Percentiles rank a stretch among this genome's conserved stretches.
Evolutionary conservation across 2,888 invertebrate genomes (phyloP).

Genomic region (Carcina quercana): DNA sequence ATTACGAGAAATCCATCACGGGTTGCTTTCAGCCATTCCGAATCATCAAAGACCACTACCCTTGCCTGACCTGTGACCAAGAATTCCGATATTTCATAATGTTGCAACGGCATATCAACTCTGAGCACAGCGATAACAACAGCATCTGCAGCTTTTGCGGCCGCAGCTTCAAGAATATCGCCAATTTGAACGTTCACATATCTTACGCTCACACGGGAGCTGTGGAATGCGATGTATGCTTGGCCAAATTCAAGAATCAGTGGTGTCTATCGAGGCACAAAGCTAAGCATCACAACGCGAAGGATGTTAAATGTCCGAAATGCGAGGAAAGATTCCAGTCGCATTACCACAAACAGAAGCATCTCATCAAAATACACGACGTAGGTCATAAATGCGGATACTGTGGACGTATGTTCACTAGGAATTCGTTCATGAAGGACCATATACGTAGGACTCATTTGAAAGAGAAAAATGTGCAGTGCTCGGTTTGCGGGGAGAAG

Average conservation of each 20-base stretch:
- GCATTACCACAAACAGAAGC: slow-evolving; percentile 67
- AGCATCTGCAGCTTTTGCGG: slow-evolving; percentile 62
- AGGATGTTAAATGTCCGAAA: slow-evolving; percentile 53
- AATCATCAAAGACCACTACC: slow-evolving; percentile 52
- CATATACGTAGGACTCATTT: slow-evolving; percentile 59
- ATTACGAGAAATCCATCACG: slow-evolving; percentile 45
- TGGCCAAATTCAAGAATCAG: slow-evolving; percentile 49
- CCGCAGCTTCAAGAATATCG: slow-evolving; percentile 42
- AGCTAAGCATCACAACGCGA: slow-evolving; percentile 52
- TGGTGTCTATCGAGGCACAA: slow-evolving; percentile 53
- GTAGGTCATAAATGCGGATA: slow-evolving; percentile 55
- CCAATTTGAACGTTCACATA: slow-evolving; percentile 53
- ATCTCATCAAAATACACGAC: slow-evolving; percentile 63
- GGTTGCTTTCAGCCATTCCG: slow-evolving; percentile 51
- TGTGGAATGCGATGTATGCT: slow-evolving; percentile 49
- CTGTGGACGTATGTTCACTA: slow-evolving; percentile 58
- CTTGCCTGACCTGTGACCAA: slow-evolving; percentile 47
- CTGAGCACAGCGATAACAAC: slow-evolving; percentile 54
- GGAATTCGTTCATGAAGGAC: slow-evolving; percentile 62
- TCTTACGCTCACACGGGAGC: slow-evolving; percentile 48
- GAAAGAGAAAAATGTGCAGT: slow-evolving; percentile 58
- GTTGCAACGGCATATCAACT: slow-evolving; percentile 50
- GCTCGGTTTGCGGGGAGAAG: slow-evolving; percentile 53
- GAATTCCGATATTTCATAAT: slow-evolving; percentile 52
- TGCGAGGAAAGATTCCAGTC: slow-evolving; percentile 65